A percentile compares a stretch with the other conserved stretches of the same genome.
These are phyloP conservation scores for Rhodeus uyekii DNA, from an alignment of 2,797 vertebrate species.

Conservation along the genomic window DNA sequence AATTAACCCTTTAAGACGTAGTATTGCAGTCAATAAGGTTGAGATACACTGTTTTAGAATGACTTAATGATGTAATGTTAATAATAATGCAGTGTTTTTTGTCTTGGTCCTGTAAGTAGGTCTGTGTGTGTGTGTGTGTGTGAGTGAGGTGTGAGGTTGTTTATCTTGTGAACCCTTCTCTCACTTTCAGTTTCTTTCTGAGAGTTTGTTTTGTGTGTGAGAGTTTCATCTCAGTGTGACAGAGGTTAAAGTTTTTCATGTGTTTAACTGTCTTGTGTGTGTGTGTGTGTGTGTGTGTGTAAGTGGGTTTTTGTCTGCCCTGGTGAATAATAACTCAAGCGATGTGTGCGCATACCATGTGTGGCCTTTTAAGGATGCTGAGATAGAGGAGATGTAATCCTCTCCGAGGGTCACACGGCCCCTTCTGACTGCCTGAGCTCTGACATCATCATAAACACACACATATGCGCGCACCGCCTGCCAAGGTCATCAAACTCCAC, in stretches of 20 bases:
- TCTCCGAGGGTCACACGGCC: slow-evolving; percentile 71
- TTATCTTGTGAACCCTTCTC: neutral
- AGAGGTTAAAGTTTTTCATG: neutral
- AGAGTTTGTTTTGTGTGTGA: neutral
- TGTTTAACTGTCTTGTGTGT: neutral
- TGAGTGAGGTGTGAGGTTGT: neutral
- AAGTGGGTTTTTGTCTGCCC: neutral
- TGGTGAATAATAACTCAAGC: neutral
- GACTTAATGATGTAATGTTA: neutral
- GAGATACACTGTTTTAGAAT: neutral
- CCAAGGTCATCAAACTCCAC: neutral
- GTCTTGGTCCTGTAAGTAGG: neutral
- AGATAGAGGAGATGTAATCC: slow-evolving; percentile 67
- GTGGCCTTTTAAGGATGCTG: slow-evolving; percentile 36
- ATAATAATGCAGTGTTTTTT: neutral
- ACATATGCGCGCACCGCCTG: slow-evolving; percentile 27
- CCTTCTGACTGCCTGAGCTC: slow-evolving; percentile 69
- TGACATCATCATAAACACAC: slow-evolving; percentile 75
- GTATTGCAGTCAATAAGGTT: neutral
- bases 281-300: neutral
- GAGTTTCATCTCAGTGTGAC: neutral
- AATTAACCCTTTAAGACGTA: no score
- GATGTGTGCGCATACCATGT: slow-evolving; percentile 2
- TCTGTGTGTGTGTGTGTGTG: neutral
- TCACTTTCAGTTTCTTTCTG: slow-evolving; percentile 25